These are phyloP conservation scores for Hemicordylus capensis DNA, from an alignment of 2,113 vertebrate genomes.

Conservation along the genomic window DNA sequence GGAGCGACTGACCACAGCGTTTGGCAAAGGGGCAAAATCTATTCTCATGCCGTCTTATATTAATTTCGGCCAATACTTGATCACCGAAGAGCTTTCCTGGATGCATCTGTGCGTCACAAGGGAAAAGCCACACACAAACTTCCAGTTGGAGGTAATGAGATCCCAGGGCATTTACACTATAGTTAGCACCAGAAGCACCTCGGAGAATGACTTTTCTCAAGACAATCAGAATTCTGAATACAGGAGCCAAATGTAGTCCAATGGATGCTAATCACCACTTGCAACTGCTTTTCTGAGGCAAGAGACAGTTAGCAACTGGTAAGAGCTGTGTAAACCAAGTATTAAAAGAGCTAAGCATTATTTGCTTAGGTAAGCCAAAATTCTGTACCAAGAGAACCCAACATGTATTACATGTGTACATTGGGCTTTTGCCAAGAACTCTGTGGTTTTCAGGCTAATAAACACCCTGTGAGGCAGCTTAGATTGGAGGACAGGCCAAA, in stretches of 20 bases:
- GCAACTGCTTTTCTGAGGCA: background rate
- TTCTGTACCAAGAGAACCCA: background rate
- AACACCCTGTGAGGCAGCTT: background rate
- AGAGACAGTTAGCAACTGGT: background rate
- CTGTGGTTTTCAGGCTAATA: background rate
- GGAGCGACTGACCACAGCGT: background rate
- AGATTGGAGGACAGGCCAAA: background rate
- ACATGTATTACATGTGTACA: background rate
- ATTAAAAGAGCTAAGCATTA: no score
- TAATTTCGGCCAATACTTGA: background rate
- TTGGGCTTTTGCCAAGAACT: background rate
- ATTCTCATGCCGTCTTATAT: no score
- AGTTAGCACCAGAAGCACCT: background rate
- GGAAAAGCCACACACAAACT: background rate
- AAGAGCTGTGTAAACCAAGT: background rate
- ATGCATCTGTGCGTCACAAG: background rate
- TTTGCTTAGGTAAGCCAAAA: no score
- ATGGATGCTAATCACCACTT: background rate
- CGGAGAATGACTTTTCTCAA: background rate
- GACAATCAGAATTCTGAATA: background rate
- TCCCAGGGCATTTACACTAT: background rate
- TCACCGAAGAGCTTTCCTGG: background rate
- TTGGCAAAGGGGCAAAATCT: background rate
- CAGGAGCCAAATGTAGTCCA: background rate
- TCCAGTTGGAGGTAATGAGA: constrained; percentile 16